Evolutionary conservation across 2,888 invertebrate genomes (phyloP).

Genomic region (Glyphotaelius pellucidus): DNA sequence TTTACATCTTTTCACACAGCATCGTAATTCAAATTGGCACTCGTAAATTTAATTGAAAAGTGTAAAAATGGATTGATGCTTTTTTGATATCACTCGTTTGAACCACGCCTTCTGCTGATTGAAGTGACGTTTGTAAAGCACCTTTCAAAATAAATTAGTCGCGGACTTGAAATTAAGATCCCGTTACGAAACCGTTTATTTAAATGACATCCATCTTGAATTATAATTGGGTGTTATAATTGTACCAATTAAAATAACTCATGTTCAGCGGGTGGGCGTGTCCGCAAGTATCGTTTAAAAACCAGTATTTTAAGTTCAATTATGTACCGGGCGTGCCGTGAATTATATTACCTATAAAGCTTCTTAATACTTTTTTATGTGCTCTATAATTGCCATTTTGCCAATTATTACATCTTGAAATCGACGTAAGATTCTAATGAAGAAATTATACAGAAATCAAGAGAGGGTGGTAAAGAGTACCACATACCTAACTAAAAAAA

Average conservation of each 20-base stretch:
- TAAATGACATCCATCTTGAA: constrained; percentile 24
- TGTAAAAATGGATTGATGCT: not conserved
- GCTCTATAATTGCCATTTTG: not conserved
- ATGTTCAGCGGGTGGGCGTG: constrained; percentile 26
- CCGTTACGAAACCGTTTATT: constrained; percentile 28
- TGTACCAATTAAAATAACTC: constrained; percentile 36
- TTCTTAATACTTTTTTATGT: not conserved
- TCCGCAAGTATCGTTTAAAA: constrained; percentile 2
- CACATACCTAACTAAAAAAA: not conserved
- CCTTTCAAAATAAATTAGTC: not conserved
- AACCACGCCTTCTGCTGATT: not conserved
- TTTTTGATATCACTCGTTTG: not conserved
- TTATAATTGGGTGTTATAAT: constrained; percentile 43
- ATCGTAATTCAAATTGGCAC: not conserved
- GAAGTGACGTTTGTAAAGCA: not conserved
- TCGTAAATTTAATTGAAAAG: not conserved
- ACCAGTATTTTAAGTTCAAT: constrained; percentile 21
- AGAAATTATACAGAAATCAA: not conserved
- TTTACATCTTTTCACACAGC: not conserved
- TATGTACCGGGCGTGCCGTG: not conserved
- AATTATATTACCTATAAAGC: not conserved
- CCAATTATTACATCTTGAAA: not conserved
- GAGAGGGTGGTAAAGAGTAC: not conserved
- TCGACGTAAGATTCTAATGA: not conserved
- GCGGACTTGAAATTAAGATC: not conserved